A percentile compares a stretch with the other conserved stretches of the same genome.
phyloP scores from a whole-genome alignment of 2,888 invertebrate species.

The Graphium colonna region DNA sequence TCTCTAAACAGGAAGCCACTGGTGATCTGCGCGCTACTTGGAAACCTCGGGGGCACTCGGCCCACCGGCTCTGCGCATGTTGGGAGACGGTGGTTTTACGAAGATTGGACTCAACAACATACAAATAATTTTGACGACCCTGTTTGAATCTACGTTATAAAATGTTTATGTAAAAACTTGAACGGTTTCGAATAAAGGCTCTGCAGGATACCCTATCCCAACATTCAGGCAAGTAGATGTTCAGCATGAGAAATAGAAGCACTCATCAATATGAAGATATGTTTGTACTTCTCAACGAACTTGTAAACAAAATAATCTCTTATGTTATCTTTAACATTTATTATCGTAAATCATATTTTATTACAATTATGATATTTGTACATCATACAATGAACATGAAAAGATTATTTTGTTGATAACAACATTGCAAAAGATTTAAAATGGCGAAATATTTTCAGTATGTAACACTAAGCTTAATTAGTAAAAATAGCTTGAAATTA shows the following conservation, averaged over 20 bases:
- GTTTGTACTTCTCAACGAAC: constrained; percentile 37
- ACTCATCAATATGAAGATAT: constrained; percentile 55
- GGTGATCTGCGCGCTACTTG: constrained; percentile 76
- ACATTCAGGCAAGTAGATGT: constrained; percentile 92
- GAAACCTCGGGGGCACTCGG: constrained; percentile 82
- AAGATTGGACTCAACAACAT: constrained; percentile 42
- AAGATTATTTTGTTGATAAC: constrained; percentile 12
- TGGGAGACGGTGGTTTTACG: constrained; percentile 75
- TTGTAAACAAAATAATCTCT: constrained; percentile 13
- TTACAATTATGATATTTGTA: too few relatives aligned
- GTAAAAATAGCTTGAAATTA: background rate
- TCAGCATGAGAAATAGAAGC: constrained; percentile 38
- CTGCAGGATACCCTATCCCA: constrained; percentile 98
- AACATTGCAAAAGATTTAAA: constrained; percentile 1
- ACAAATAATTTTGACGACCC: constrained; percentile 29
- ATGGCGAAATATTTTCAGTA: constrained; percentile 15
- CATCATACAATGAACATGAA: background rate
- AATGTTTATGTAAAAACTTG: constrained; percentile 10
- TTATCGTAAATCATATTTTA: background rate
- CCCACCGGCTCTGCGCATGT: constrained; percentile 84
- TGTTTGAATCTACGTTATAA: constrained; percentile 30
- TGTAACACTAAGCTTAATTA: background rate
- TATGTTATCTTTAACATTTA: background rate
- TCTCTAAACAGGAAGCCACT: constrained; percentile 81
- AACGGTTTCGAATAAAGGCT: constrained; percentile 66